Conservation (phyloP, 2,797 vertebrate genomes). For the Bradypus variegatus region DNA sequence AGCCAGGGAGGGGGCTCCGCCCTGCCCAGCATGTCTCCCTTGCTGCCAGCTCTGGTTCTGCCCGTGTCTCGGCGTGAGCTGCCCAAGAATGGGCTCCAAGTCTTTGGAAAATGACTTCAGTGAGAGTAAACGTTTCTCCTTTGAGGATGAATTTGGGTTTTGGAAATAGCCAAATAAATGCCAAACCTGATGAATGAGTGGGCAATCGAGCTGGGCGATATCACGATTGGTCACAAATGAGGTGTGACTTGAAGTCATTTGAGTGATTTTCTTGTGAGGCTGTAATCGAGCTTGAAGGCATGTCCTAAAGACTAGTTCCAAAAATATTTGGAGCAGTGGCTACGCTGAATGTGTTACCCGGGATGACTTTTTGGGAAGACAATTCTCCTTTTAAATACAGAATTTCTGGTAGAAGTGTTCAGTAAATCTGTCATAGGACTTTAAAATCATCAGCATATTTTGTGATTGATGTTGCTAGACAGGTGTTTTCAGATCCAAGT, state of each 20-base stretch:
- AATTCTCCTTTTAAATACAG: not conserved
- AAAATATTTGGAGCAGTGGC: not conserved
- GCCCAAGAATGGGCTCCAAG: not conserved
- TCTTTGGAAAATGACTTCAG: slow-evolving; percentile 21
- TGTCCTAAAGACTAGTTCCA: not conserved
- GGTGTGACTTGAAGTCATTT: not conserved
- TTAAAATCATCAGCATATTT: not conserved
- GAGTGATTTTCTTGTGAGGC: not conserved
- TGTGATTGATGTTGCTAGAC: not conserved
- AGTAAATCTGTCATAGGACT: not conserved
- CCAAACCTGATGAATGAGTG: not conserved
- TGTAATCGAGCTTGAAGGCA: not conserved
- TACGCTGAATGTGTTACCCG: not conserved
- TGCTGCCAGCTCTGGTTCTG: not conserved
- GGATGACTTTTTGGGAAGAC: not conserved
- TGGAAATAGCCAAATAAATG: slow-evolving; percentile 16
- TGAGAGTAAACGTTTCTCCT: not conserved
- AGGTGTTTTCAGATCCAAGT: not conserved
- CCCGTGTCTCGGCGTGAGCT: not conserved
- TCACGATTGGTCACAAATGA: not conserved
- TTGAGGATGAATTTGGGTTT: slow-evolving; percentile 34
- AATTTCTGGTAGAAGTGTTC: not conserved
- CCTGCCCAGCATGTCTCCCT: not conserved
- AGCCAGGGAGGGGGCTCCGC: not conserved
- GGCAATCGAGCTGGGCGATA: not conserved